Base-by-base conservation (phyloP, 2,113 vertebrate genomes). In the Nothocercus nigrocapillus region DNA sequence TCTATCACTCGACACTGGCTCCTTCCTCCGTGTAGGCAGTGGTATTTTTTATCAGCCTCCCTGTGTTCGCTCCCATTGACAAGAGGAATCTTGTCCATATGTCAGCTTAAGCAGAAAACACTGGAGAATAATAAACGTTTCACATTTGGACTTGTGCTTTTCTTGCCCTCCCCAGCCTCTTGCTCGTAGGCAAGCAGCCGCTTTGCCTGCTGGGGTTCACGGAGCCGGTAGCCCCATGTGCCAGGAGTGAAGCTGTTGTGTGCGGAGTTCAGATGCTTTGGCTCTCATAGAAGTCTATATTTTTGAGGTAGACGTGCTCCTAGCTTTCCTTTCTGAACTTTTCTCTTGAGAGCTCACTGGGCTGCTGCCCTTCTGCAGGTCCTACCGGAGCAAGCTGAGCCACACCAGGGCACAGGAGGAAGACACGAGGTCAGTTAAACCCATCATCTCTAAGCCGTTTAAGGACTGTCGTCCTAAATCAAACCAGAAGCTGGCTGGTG, bases 371-470 rank as follows among this genome's bases (percentile, higher is more conserved):
- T 16, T 68, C 34, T 18, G 13, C 28, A 20, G 11, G 59, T 66
- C 54, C n/a, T 38, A 7, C 14, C 54, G 30, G n/a, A 58, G 76
- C 7, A 51, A 32, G 10, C 38, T 53, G 25, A 44, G 40, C 62
- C 63, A 15, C 7, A 0, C 7, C 17, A 45, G 25, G 38, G n/a
- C 42, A 59, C 47, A 30, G 7, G 62, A 44, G 42, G 13, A 10
- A 69, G 44, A 15, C 30, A 1, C 2, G 4, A 40, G 47, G 34
- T 24, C 25, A 27, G 15, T 7, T 53, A 70, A 14, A 28, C 14
- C 16, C 34, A 15, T 47, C 5, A 4, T 17, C 21, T 49, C 38
- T 45, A 2, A 51, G 1, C 3, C 3, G 1, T 12, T 45, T 30
- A 17, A 47, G 40, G 40, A 45, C 20, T 89, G 56, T 42, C 45